phyloP scores from a whole-genome alignment of 2,797 vertebrate genomes.

The Monodelphis domestica region DNA sequence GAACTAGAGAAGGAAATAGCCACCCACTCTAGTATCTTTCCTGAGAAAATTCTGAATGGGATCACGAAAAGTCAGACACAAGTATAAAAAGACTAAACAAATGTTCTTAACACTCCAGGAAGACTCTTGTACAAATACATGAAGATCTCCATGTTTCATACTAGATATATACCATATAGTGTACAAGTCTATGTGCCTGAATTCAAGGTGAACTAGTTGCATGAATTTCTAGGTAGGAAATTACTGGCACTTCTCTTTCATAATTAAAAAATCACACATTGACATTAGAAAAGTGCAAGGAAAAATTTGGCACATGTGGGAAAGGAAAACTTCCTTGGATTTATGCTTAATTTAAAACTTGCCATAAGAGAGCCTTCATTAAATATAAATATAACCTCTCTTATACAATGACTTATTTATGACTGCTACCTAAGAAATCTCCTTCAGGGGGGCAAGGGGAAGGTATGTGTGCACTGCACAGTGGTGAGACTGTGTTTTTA shows the following conservation, averaged over 20 bases:
- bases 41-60: neutral
- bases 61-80: neutral
- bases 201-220: neutral
- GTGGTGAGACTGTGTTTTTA: neutral
- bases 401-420: slow-evolving; percentile 7
- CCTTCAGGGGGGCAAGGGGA: neutral
- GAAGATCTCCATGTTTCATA: neutral
- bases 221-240: neutral
- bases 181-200: neutral
- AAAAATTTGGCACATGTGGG: neutral
- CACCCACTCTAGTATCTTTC: neutral
- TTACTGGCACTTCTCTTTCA: neutral
- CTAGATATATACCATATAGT: neutral
- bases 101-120: neutral
- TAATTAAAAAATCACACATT: neutral
- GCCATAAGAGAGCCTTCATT: neutral
- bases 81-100: neutral
- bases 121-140: neutral
- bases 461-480: neutral
- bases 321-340: slow-evolving; percentile 30
- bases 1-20: neutral
- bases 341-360: slow-evolving; percentile 39
- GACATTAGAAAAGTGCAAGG: neutral
- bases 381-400: neutral
- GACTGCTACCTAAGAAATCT: neutral